Conservation (phyloP, 1,140 invertebrate genomes). For the Bombus haemorrhoidalis region DNA sequence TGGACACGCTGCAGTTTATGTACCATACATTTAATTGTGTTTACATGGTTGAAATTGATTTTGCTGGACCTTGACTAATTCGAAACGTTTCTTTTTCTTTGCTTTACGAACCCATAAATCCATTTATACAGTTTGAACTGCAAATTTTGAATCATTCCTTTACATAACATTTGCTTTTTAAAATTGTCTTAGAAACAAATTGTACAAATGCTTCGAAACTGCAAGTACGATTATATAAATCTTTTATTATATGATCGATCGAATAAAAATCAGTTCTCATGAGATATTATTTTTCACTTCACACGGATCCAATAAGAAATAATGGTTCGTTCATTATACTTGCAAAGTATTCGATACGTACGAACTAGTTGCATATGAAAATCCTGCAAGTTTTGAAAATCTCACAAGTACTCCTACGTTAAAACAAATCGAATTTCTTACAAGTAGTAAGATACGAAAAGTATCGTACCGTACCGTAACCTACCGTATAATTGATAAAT, state of each 20-base stretch:
- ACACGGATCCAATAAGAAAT: no score
- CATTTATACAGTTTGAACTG: background rate
- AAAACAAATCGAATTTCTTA: background rate
- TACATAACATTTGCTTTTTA: background rate
- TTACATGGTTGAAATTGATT: background rate
- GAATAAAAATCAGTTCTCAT: no score
- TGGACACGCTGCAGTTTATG: constrained; percentile 5
- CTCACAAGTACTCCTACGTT: background rate
- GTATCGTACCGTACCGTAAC: no score
- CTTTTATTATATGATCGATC: background rate
- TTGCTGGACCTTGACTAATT: background rate
- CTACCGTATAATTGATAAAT: background rate
- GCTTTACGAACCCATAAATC: background rate
- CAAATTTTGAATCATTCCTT: background rate
- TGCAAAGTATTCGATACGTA: no score
- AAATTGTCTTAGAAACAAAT: background rate
- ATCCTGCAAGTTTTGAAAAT: background rate
- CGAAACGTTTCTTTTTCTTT: background rate
- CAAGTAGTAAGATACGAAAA: background rate
- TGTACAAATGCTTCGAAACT: background rate
- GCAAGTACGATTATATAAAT: background rate
- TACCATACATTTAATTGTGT: constrained; percentile 20
- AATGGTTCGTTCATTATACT: no score
- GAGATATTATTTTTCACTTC: no score
- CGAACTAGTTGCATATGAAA: no score